Percentiles rank a stretch among this genome's conserved stretches.
phyloP scores from a whole-genome alignment of 2,113 vertebrate species.

The Zapornia atra region DNA sequence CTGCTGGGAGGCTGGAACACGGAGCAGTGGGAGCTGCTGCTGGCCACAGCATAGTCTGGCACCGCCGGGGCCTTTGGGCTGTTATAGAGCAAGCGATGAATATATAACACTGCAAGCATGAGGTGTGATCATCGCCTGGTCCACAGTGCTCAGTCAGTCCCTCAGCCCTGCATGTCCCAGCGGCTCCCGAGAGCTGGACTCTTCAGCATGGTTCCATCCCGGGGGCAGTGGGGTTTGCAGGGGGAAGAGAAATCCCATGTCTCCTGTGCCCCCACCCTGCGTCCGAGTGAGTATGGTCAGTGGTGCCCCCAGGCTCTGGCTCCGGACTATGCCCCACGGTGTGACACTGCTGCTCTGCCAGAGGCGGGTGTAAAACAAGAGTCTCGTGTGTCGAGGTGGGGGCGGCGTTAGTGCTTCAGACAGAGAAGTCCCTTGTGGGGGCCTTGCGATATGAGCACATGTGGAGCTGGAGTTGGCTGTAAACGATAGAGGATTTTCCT shows the following conservation, averaged over 20 bases:
- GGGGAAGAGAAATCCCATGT: too few species aligned
- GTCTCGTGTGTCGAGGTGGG: accelerated
- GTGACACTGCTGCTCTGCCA: accelerated
- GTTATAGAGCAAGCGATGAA: too few species aligned
- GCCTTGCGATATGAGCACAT: neutral
- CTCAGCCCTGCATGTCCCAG: too few species aligned
- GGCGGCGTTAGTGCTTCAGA: neutral
- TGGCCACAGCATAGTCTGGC: accelerated
- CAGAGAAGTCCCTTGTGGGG: neutral
- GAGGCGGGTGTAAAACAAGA: accelerated
- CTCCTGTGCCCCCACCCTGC: neutral
- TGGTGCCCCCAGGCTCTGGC: neutral
- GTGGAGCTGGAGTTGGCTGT: neutral
- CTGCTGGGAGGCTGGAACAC: accelerated
- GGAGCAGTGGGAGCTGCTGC: neutral
- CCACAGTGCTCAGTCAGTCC: too few species aligned
- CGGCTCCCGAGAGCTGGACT: too few species aligned
- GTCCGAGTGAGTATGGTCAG: neutral
- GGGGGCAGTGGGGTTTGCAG: too few species aligned
- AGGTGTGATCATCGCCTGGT: too few species aligned
- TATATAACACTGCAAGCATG: too few species aligned
- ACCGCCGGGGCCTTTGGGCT: neutral
- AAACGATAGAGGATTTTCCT: neutral
- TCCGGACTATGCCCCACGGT: accelerated
- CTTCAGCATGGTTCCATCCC: too few species aligned